A percentile compares a stretch with the other conserved stretches of the same genome.
Conservation (phyloP, 2,113 vertebrate genomes). For the Ondatra zibethicus region DNA sequence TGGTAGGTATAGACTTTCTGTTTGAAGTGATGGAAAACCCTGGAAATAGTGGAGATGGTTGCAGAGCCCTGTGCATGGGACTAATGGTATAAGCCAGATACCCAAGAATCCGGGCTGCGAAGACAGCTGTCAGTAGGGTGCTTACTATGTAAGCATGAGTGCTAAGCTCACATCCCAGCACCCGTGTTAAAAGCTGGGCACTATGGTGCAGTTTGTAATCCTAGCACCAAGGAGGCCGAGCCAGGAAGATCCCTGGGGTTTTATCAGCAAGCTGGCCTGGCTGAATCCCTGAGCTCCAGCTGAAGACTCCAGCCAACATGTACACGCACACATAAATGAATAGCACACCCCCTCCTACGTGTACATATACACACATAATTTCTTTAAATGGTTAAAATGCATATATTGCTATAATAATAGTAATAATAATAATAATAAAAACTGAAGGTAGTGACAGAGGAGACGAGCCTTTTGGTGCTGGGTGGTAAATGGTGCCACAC, state of each 20-base stretch:
- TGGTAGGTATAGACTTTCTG: background rate
- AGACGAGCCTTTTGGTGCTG: background rate
- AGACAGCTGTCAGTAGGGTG: background rate
- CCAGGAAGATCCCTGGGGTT: background rate
- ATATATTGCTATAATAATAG: background rate
- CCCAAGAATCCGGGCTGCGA: background rate
- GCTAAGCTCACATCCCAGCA: background rate
- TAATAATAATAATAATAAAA: background rate
- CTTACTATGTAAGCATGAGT: background rate
- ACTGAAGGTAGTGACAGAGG: background rate
- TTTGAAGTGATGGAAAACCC: background rate
- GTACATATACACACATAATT: background rate
- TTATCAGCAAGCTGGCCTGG: background rate
- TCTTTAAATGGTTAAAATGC: background rate
- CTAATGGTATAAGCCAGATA: background rate
- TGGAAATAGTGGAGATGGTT: background rate
- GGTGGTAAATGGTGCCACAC: background rate
- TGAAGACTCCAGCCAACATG: background rate
- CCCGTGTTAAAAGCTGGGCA: background rate
- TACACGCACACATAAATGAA: no score
- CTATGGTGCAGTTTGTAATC: background rate
- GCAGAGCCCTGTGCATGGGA: background rate
- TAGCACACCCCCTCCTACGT: background rate
- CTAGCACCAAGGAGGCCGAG: background rate
- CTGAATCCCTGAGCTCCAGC: background rate